Base-by-base conservation (phyloP, 2,797 vertebrate genomes). In the Scolopax bukidnonensis region DNA sequence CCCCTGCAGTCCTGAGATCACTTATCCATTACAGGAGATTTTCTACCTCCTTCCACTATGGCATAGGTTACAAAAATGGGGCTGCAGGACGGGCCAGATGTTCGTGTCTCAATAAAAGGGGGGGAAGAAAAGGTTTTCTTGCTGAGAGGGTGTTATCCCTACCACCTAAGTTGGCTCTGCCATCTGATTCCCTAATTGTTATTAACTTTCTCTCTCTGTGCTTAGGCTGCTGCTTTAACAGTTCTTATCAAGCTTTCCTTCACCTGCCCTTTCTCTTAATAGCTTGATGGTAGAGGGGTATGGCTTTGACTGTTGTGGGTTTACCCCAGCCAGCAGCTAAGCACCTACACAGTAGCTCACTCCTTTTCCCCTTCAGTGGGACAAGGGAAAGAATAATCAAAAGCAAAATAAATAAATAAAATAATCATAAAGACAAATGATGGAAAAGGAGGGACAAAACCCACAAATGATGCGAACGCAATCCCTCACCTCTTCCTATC, bases 391-490 rank as follows among this genome's bases (percentile, higher is more conserved):
- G 63, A 63, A 56, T 9, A 69, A 59, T 11, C 24, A 71, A 82
- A 81, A 54, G n/a, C 4, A n/a, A 67, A 54, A 6, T 24, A 60
- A 59, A 50, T 25, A 61, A 27, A 38, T 25, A 38, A 36, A 36
- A 36, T 36, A 36, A 36, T 36, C 36, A 36, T 68, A 61, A 67
- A 57, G 41, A 30, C 18, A 60, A 74, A 23, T 15, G 23, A 56
- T 10, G 9, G 53, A 36, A 67, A n/a, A 4, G 13, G 1, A 11
- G 4, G 3, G 11, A 6, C 2, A 1, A 6, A 41, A 32, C 16
- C 6, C 14, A 9, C n/a, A 53, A 32, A 47, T 21, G 47, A 61
- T 61, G 23, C 21, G 16, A 79, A 23, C 33, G 27, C 48, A 50
- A 24, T 38, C 23, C 32, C 17, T 82, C 38, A 12, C 30, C 51